Evolutionary conservation across 2,797 vertebrate species (phyloP).

Genomic region (Rhynchonycteris naso): DNA sequence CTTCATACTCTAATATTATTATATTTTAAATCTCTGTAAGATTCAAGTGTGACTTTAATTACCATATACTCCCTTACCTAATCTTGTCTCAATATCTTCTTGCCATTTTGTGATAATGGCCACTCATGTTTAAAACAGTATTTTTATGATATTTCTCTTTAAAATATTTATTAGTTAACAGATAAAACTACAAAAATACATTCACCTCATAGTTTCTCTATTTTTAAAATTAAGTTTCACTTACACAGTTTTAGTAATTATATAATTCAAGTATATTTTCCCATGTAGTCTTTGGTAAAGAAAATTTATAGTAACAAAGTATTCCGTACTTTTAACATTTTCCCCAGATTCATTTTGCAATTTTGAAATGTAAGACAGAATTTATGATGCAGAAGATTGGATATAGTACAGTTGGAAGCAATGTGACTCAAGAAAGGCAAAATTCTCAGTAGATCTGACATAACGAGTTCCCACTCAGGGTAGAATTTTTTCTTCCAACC

Average conservation of each 20-base stretch:
- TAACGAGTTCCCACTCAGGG: background rate
- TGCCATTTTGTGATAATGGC: background rate
- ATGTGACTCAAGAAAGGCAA: background rate
- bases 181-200: background rate
- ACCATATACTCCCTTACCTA: background rate
- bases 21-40: background rate
- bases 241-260: background rate
- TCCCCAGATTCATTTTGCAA: background rate
- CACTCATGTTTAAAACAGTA: background rate
- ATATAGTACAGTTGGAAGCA: background rate
- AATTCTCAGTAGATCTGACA: background rate
- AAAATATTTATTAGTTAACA: slow-evolving; percentile 1
- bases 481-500: background rate
- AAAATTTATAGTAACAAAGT: background rate
- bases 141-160: background rate
- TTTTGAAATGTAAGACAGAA: slow-evolving; percentile 42
- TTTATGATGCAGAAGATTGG: slow-evolving; percentile 37
- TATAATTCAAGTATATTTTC: background rate
- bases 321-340: background rate
- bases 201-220: background rate
- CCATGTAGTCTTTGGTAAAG: background rate
- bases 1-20: background rate
- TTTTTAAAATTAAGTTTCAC: background rate
- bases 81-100: background rate
- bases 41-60: slow-evolving; percentile 27